A percentile compares a stretch with the other conserved stretches of the same genome.
phyloP scores from a whole-genome alignment of 2,888 invertebrate genomes.

The Odontocerum albicorne region DNA sequence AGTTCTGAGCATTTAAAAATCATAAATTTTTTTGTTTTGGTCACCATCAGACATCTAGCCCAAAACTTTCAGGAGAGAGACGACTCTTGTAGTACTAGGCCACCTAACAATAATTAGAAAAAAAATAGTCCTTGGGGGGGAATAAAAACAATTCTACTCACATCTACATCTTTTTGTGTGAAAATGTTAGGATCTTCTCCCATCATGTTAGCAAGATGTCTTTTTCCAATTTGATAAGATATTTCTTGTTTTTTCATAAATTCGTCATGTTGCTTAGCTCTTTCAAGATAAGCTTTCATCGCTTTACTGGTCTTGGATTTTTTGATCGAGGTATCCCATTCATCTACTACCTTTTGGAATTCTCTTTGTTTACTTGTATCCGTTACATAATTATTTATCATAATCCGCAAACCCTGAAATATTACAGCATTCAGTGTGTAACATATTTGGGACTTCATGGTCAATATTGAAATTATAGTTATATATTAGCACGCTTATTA shows the following conservation, averaged over 20 bases:
- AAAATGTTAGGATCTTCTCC: conserved; percentile 89
- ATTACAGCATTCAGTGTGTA: too few relatives aligned
- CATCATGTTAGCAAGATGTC: conserved; percentile 99
- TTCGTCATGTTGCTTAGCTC: conserved; percentile 77
- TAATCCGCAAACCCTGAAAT: too few relatives aligned
- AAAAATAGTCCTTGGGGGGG: too few relatives aligned
- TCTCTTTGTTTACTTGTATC: conserved; percentile 22
- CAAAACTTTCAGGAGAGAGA: too few relatives aligned
- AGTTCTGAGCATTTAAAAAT: too few relatives aligned
- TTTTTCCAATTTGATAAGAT: conserved; percentile 88
- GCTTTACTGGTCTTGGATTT: conserved; percentile 78
- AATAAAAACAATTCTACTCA: conserved; percentile 47
- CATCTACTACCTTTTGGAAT: conserved; percentile 22
- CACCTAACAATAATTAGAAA: too few relatives aligned
- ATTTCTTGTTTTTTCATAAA: conserved; percentile 78
- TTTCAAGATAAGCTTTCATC: conserved; percentile 85
- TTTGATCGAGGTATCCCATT: conserved; percentile 50
- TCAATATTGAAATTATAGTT: too few relatives aligned
- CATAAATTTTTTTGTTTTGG: too few relatives aligned
- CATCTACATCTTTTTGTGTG: conserved; percentile 84
- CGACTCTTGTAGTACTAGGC: too few relatives aligned
- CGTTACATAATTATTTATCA: conserved; percentile 15
- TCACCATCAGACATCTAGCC: too few relatives aligned
- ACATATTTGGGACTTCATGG: too few relatives aligned
- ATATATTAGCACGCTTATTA: too few relatives aligned